A percentile compares a stretch with the other conserved stretches of the same genome.
phyloP scores from a whole-genome alignment of 2,797 vertebrate genomes.

The Centropyge bicolor region DNA sequence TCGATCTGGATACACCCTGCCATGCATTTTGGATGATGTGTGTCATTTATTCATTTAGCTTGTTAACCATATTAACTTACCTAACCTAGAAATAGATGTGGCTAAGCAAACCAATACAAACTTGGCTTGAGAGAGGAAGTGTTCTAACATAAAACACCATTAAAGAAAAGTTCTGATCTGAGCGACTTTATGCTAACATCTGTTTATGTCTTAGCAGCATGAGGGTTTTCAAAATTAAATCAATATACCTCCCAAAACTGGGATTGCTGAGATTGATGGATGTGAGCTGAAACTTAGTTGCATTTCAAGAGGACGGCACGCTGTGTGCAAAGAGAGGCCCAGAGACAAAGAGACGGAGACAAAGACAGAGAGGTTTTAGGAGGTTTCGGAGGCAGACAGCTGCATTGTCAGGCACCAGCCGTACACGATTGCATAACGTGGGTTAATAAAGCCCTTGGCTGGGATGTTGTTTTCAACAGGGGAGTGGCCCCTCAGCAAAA shows the following conservation, averaged over 20 bases:
- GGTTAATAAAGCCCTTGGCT: conserved; percentile 73
- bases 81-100: not conserved
- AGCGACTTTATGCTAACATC: not conserved
- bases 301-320: conserved; percentile 20
- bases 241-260: not conserved
- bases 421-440: conserved; percentile 68
- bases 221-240: not conserved
- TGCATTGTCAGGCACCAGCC: conserved; percentile 63
- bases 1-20: too few species aligned
- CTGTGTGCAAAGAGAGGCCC: conserved; percentile 10
- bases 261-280: not conserved
- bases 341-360: conserved; percentile 35
- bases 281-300: not conserved
- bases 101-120: too few species aligned
- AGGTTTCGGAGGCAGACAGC: conserved; percentile 53
- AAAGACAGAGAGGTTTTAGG: conserved; percentile 56
- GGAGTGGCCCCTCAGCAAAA: conserved; percentile 71
- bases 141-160: not conserved
- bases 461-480: conserved; percentile 69
- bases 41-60: not conserved
- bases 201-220: not conserved
- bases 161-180: not conserved
- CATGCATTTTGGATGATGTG: too few species aligned
- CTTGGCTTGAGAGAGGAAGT: too few species aligned
- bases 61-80: not conserved